Conservation (phyloP, 2,888 invertebrate genomes). For the Eupithecia subfuscata region DNA sequence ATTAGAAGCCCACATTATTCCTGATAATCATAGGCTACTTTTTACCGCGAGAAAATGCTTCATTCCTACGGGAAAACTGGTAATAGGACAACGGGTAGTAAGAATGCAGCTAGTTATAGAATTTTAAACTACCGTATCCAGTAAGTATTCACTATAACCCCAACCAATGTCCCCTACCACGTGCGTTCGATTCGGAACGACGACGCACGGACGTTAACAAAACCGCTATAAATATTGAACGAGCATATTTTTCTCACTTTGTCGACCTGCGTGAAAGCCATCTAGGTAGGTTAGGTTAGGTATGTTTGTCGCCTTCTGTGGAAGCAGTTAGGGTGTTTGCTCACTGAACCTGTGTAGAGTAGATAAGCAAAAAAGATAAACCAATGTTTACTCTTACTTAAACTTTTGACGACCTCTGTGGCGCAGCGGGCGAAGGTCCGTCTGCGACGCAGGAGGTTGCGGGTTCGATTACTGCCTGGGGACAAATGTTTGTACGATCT, state of each 20-base stretch:
- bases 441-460: no score
- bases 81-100: no score
- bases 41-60: no score
- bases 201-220: constrained; percentile 74
- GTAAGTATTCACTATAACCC: constrained; percentile 45
- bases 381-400: neutral
- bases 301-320: constrained; percentile 60
- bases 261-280: constrained; percentile 69
- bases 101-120: no score
- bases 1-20: no score
- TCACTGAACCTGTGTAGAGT: constrained; percentile 2
- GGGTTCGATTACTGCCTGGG: no score
- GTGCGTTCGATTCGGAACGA: constrained; percentile 74
- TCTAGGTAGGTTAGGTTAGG: no score
- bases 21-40: no score
- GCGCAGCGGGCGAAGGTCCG: no score
- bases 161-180: constrained; percentile 59
- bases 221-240: constrained; percentile 83
- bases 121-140: constrained; percentile 49
- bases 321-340: constrained; percentile 40
- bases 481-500: no score
- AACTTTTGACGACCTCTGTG: no score
- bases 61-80: no score
- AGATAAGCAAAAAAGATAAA: neutral
- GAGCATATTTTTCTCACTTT: constrained; percentile 83